Evolutionary conservation across 2,797 vertebrate genomes (phyloP).

Genomic region (Malurus splendens): DNA sequence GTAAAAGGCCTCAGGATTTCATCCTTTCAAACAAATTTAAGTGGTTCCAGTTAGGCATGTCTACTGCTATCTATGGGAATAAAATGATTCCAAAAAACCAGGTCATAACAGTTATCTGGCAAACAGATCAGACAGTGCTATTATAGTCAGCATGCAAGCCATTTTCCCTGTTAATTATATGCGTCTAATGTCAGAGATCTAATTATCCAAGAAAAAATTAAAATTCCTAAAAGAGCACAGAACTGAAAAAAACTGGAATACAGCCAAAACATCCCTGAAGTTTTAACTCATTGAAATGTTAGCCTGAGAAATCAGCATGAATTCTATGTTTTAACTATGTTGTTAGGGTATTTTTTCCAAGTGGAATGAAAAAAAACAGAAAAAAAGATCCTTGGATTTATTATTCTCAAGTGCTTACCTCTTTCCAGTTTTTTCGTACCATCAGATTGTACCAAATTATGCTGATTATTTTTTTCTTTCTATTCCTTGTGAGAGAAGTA

Average conservation of each 20-base stretch:
- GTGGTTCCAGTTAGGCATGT: not conserved
- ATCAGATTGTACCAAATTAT: not conserved
- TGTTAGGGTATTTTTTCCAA: rapidly evolving
- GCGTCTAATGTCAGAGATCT: slow-evolving; percentile 30
- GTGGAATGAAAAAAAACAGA: not conserved
- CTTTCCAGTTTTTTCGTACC: not conserved
- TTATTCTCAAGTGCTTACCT: not conserved
- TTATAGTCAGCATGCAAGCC: slow-evolving; percentile 6
- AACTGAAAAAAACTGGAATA: not conserved
- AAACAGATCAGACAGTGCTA: slow-evolving; percentile 18
- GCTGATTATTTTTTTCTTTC: not conserved
- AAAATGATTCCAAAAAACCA: not conserved
- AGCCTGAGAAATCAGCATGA: not conserved
- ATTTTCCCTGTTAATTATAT: slow-evolving; percentile 40
- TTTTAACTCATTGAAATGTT: not conserved
- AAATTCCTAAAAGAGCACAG: slow-evolving; percentile 24
- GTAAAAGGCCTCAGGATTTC: not conserved
- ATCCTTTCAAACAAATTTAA: not conserved
- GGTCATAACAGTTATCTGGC: not conserved
- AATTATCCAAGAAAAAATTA: slow-evolving; percentile 43
- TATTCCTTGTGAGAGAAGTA: not conserved
- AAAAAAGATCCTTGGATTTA: not conserved
- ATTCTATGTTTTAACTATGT: not conserved
- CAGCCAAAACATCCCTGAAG: not conserved
- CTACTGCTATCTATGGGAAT: not conserved